Conservation (phyloP, 2,888 invertebrate species). For the Marronus borbonicus region DNA sequence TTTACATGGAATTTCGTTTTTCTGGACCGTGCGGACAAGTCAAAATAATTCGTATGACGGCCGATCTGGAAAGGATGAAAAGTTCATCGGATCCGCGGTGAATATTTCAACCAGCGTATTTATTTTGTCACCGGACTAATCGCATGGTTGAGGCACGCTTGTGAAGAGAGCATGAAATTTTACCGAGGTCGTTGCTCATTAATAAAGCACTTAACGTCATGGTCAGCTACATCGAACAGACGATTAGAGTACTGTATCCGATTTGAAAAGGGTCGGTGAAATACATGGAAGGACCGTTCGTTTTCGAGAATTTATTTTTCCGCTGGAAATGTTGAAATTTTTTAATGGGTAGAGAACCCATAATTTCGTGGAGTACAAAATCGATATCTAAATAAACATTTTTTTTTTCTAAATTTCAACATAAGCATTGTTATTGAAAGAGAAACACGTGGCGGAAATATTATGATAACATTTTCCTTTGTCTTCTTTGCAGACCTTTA, state of each 20-base stretch:
- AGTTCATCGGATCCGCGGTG: not conserved
- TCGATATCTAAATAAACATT: too few species aligned
- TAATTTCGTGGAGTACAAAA: too few species aligned
- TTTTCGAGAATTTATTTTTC: too few species aligned
- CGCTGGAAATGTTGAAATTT: too few species aligned
- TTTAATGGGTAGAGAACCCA: too few species aligned
- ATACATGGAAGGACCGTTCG: not conserved
- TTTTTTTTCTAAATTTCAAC: too few species aligned
- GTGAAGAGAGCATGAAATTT: conserved; percentile 27
- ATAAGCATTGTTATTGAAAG: too few species aligned
- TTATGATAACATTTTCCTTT: too few species aligned
- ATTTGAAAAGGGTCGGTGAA: not conserved
- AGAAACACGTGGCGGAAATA: too few species aligned
- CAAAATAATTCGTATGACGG: conserved; percentile 3
- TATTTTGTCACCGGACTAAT: conserved; percentile 9
- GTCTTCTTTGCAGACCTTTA: too few species aligned
- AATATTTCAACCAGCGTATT: conserved; percentile 1
- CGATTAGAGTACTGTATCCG: conserved; percentile 4
- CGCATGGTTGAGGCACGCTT: not conserved
- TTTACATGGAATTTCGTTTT: not conserved
- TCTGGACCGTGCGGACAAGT: not conserved
- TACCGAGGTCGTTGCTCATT: conserved; percentile 14
- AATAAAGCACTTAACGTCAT: conserved; percentile 22
- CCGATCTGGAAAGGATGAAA: not conserved
- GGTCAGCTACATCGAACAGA: not conserved